Evolutionary conservation across 2,797 vertebrate species (phyloP).

Genomic region (Anguilla pacifica): DNA sequence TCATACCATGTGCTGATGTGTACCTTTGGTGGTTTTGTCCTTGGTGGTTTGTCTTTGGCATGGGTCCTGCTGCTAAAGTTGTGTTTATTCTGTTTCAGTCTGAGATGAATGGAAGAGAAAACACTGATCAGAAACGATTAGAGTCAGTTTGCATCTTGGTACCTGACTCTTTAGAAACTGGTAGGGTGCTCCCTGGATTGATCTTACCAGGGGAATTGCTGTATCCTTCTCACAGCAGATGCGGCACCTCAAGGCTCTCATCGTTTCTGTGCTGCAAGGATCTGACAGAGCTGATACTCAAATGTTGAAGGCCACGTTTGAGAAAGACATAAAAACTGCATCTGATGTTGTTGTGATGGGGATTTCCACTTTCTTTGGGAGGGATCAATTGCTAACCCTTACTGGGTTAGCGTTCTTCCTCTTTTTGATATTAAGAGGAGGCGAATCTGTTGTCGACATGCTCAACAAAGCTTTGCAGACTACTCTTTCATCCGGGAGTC

Average conservation of each 20-base stretch:
- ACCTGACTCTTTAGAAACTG: conserved; percentile 40
- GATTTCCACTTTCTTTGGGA: not conserved
- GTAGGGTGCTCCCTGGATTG: conserved; percentile 48
- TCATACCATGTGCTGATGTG: not conserved
- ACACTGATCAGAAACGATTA: conserved; percentile 16
- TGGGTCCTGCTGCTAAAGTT: not conserved
- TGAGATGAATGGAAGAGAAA: not conserved
- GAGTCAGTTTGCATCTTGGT: conserved; percentile 26
- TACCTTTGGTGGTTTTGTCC: not conserved
- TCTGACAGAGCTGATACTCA: conserved; percentile 44
- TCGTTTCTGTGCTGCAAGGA: conserved; percentile 44
- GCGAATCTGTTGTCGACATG: not conserved
- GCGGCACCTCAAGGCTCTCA: conserved; percentile 54
- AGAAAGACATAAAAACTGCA: not conserved
- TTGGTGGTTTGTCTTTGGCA: not conserved
- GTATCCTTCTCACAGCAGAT: conserved; percentile 46
- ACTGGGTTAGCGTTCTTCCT: not conserved
- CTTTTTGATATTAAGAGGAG: not conserved
- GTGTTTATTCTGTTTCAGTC: not conserved
- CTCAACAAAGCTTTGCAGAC: not conserved
- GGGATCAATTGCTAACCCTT: not conserved
- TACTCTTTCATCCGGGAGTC: not conserved
- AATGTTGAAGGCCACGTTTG: conserved; percentile 7
- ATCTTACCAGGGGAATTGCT: conserved; percentile 41
- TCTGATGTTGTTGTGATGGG: not conserved